phyloP scores from a whole-genome alignment of 92 coral and sea anemone genomes.

The Epizoanthus illoricatus region DNA sequence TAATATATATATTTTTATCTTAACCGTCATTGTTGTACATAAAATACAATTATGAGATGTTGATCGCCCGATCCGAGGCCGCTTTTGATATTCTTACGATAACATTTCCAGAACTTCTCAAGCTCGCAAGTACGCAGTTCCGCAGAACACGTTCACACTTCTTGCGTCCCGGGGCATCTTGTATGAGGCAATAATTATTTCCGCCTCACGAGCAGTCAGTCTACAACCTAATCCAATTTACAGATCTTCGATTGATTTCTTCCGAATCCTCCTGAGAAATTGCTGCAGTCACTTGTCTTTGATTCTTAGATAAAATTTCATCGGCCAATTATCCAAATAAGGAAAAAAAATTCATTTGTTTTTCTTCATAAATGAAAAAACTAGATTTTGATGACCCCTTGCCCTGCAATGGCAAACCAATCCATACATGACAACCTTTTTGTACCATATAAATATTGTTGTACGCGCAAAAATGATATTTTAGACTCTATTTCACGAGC shows the following conservation, averaged over 20 bases:
- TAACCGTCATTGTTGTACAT: not conserved
- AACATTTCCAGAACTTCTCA: not conserved
- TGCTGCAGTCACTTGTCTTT: not conserved
- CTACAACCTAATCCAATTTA: conserved; percentile 9
- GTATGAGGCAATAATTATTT: not conserved
- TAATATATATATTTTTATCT: not conserved
- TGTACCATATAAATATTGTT: not conserved
- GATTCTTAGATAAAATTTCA: conserved; percentile 14
- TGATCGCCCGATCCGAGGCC: not conserved
- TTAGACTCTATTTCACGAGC: not conserved
- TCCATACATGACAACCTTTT: not conserved
- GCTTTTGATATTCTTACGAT: not conserved
- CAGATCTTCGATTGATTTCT: conserved; percentile 9
- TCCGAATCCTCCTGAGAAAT: conserved; percentile 1
- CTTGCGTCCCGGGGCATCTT: not conserved
- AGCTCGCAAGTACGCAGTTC: not conserved
- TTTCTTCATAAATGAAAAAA: not conserved
- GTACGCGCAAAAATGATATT: not conserved
- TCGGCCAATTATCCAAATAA: conserved; percentile 5
- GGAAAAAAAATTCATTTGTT: conserved; percentile 3
- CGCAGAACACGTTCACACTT: not conserved
- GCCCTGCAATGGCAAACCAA: not conserved
- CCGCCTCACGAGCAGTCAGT: not conserved
- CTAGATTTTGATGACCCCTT: conserved; percentile 5
- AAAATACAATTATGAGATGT: not conserved